Base-by-base conservation (phyloP, 1,140 invertebrate genomes). In the Drosophila ogumai region DNA sequence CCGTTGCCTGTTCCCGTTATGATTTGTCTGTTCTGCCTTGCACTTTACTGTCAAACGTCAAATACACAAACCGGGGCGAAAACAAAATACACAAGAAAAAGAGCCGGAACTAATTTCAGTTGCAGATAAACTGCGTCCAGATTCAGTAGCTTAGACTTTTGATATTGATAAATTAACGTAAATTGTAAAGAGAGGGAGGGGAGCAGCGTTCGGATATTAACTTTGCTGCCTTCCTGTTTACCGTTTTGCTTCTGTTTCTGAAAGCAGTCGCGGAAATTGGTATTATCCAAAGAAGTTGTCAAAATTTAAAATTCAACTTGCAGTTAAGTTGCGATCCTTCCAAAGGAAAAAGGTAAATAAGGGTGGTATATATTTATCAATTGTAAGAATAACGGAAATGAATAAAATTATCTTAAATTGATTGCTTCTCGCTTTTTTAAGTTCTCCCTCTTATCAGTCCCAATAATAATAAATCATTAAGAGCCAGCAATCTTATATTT, bases 41-140 rank as follows among this genome's bases (percentile, higher is more conserved):
- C 61, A 65, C 61, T 60, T 65, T 61, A 43, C 61, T 65, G 61
- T 63, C 61, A 65, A 65, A 65, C 61, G 61, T 61, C 57, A 65
- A 25, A 25, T 25, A 60, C 55, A 64, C 17, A 56, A 64, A 58
- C 50, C 47, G 28, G 59, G 22, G 28, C 15, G 28, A 61, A 52
- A 7, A 52, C 5, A 15, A 38, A 36, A 38, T 38, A 54, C 17
- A 19, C 13, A 56, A n/a, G 31, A 28, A 36, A 50, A 50, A n/a
- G 57, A 31, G 44, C 34, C 31, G 58, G 17, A 64, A 65, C 60
- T 41, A 60, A 64, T 43, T 64, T 60, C 60, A 64, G 34, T 41
- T 19, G 25, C 25, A 28, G 10, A 64, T 17, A 41, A 64, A 34
- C 15, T 28, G 50, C 32, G 25, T 38, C 9, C 34, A 28, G 22